Evolutionary conservation across 2,888 invertebrate species (phyloP).

Genomic region (Saturnia japonica): DNA sequence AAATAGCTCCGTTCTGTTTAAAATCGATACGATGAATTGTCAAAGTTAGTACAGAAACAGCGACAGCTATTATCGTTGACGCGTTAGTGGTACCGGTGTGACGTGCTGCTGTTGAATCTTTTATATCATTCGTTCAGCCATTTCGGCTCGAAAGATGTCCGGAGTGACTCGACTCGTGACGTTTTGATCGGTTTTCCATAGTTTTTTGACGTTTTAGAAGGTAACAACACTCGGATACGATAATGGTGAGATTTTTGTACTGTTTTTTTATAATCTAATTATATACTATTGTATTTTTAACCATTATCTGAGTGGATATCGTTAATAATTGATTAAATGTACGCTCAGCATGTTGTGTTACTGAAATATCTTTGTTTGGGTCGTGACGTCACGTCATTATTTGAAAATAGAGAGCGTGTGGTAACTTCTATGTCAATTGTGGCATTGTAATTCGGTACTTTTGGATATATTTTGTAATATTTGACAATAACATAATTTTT

Average conservation of each 20-base stretch:
- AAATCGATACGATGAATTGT: conserved; percentile 65
- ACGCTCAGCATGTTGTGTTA: conserved; percentile 41
- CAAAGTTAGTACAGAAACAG: conserved; percentile 27
- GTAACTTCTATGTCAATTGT: background rate
- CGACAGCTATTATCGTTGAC: conserved; percentile 37
- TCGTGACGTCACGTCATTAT: conserved; percentile 39
- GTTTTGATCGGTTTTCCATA: conserved; percentile 66
- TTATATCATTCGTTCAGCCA: conserved; percentile 75
- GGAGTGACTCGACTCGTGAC: conserved; percentile 64
- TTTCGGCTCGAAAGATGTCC: conserved; percentile 73
- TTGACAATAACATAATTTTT: background rate
- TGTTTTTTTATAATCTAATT: conserved; percentile 19
- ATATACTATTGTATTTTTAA: conserved; percentile 26
- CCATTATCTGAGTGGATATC: conserved; percentile 29
- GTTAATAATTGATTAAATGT: conserved; percentile 28
- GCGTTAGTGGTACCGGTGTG: conserved; percentile 54
- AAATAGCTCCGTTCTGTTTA: conserved; percentile 32
- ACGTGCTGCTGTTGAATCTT: conserved; percentile 59
- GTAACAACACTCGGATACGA: conserved; percentile 36
- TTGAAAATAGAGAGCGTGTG: conserved; percentile 32
- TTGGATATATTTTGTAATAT: background rate
- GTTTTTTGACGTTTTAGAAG: conserved; percentile 64
- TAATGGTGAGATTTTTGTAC: conserved; percentile 53
- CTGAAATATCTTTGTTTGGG: conserved; percentile 50
- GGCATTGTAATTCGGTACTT: background rate